These are phyloP conservation scores for Ptychobarbus kaznakovi DNA, from an alignment of 2,797 vertebrate species.

Conservation along the genomic window DNA sequence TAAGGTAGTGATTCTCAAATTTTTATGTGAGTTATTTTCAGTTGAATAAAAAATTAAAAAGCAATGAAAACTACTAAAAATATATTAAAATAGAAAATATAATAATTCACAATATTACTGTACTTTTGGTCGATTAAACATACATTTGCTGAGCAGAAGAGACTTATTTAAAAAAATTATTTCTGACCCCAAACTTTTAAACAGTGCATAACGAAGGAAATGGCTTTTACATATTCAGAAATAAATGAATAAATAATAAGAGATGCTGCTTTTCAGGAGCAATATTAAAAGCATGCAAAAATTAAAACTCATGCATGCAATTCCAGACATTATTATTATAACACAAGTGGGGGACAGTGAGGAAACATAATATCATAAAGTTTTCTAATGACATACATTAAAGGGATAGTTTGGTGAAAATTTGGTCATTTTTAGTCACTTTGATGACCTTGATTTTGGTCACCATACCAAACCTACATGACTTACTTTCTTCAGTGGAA, in stretches of 20 bases:
- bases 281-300: neutral
- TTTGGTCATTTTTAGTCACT: too few relatives aligned
- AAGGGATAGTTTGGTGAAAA: neutral
- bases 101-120: too few relatives aligned
- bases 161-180: neutral
- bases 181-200: neutral
- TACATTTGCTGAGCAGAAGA: neutral
- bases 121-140: neutral
- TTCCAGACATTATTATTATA: conserved; percentile 7
- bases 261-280: neutral
- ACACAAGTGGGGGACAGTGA: neutral
- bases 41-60: too few relatives aligned
- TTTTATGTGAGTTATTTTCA: too few relatives aligned
- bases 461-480: neutral
- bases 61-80: neutral
- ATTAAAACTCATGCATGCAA: neutral
- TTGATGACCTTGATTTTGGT: neutral
- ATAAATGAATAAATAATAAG: neutral
- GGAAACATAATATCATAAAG: neutral
- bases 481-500: neutral
- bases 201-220: neutral
- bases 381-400: neutral
- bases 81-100: neutral
- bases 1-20: neutral
- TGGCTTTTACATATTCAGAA: neutral